These are phyloP conservation scores for Meriones unguiculatus DNA, from an alignment of 2,113 vertebrate species.

Conservation along the genomic window DNA sequence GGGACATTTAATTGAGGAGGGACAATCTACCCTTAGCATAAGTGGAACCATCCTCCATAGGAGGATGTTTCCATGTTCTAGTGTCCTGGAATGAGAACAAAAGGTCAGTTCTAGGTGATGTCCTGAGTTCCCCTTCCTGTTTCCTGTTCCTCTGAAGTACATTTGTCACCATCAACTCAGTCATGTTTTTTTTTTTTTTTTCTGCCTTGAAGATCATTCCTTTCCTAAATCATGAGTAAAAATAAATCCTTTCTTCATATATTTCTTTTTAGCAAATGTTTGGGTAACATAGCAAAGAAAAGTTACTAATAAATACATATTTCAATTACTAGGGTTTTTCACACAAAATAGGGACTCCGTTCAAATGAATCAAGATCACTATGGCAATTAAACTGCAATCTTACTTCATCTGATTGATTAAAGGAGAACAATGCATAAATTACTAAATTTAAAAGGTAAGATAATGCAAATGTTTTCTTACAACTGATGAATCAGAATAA, in stretches of 20 bases:
- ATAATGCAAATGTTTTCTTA: conserved; percentile 26
- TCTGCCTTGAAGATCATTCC: not conserved
- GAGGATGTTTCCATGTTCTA: too few species aligned
- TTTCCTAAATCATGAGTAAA: not conserved
- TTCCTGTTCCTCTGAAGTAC: not conserved
- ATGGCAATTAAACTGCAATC: conserved; percentile 34
- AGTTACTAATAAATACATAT: not conserved
- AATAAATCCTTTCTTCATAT: not conserved
- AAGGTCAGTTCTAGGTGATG: not conserved
- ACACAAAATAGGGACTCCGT: not conserved
- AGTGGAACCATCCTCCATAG: accelerated
- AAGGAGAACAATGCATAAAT: conserved; percentile 26
- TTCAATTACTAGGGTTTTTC: conserved; percentile 5
- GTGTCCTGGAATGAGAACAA: not conserved
- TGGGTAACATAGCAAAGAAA: not conserved
- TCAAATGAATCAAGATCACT: conserved; percentile 8
- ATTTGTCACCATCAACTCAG: not conserved
- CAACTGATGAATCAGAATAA: conserved; percentile 51
- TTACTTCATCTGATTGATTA: conserved; percentile 47
- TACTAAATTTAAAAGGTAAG: conserved; percentile 44
- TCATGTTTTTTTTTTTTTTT: not conserved
- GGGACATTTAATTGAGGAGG: not conserved
- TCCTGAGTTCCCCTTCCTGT: not conserved
- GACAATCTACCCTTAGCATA: not conserved
- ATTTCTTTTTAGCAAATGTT: not conserved